phyloP scores from a whole-genome alignment of 2,113 vertebrate genomes.

The Pterocles gutturalis region DNA sequence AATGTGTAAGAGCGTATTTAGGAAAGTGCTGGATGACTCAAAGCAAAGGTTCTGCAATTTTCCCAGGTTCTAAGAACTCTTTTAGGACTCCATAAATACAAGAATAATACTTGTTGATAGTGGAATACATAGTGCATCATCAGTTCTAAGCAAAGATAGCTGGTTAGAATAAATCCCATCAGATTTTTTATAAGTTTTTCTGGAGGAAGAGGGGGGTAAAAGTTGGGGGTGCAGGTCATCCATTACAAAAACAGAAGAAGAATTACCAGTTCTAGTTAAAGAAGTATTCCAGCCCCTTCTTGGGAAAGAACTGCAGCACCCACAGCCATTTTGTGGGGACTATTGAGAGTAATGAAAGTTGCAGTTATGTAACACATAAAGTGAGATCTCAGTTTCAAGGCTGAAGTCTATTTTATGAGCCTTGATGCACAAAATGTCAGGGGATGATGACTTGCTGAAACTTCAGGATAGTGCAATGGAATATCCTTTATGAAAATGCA shows the following conservation, averaged over 20 bases:
- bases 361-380: not conserved
- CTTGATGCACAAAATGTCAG: not conserved
- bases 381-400: not conserved
- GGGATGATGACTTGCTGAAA: not conserved
- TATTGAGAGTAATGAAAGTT: not conserved
- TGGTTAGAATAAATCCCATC: not conserved
- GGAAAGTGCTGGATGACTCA: not conserved
- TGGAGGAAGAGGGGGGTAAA: not conserved
- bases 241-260: not conserved
- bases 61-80: not conserved
- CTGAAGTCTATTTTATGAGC: not conserved
- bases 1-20: not conserved
- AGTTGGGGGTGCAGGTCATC: not conserved
- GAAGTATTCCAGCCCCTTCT: not conserved
- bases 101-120: not conserved
- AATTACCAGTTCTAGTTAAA: not conserved
- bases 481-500: not conserved
- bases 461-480: not conserved
- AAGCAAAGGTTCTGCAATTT: not conserved
- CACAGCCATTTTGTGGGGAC: not conserved
- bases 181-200: not conserved
- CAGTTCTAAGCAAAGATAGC: not conserved
- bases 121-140: not conserved
- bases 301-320: not conserved
- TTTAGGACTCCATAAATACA: not conserved